These are phyloP conservation scores for Venustaconcha ellipsiformis DNA, from an alignment of 1,140 invertebrate species.

Conservation along the genomic window DNA sequence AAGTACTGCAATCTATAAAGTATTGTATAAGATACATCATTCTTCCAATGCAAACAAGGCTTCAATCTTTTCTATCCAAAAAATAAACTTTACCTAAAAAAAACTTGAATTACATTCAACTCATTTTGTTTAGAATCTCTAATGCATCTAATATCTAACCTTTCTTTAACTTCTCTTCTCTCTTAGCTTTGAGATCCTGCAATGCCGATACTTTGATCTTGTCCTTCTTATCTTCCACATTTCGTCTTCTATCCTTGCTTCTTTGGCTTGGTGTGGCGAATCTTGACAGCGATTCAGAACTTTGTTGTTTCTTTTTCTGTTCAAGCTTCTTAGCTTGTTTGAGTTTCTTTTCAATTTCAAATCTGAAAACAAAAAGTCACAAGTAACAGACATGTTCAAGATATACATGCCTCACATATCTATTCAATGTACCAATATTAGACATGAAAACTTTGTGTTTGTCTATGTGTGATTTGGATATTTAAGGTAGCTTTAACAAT, in stretches of 20 bases:
- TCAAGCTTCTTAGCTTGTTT: constrained; percentile 87
- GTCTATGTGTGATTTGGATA: no score
- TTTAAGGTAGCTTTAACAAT: no score
- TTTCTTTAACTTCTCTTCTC: constrained; percentile 83
- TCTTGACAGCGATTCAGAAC: constrained; percentile 29
- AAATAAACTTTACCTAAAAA: no score
- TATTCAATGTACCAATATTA: background rate
- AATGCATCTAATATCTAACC: constrained; percentile 57
- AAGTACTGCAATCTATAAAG: no score
- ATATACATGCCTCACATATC: background rate
- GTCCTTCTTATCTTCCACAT: constrained; percentile 83
- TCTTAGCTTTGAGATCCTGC: constrained; percentile 87
- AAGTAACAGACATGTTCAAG: background rate
- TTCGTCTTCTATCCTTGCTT: constrained; percentile 91
- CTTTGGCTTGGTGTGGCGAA: constrained; percentile 76
- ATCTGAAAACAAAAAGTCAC: constrained; percentile 73
- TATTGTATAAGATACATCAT: no score
- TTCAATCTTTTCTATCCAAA: no score
- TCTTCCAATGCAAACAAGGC: no score
- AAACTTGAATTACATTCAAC: no score
- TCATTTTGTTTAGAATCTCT: no score
- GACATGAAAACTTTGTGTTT: no score
- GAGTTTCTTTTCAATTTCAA: constrained; percentile 97
- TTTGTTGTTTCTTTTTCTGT: constrained; percentile 72
- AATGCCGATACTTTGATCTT: constrained; percentile 93